Evolutionary conservation across 2,888 invertebrate genomes (phyloP), one percentile per base, ranked within the genome.

Genomic region (Drosophila pegasa): DNA sequence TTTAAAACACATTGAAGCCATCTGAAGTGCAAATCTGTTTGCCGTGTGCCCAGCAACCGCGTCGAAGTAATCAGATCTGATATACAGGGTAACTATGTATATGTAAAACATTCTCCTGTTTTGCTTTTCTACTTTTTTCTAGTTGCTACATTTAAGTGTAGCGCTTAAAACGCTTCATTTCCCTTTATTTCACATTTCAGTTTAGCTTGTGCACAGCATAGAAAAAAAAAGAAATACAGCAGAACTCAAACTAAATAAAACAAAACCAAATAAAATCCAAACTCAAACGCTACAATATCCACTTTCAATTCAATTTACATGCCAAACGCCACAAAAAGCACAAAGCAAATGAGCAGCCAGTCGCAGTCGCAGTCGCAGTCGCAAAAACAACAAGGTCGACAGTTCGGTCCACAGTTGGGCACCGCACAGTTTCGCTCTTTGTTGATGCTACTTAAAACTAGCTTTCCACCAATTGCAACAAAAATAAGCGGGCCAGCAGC

Each of bases 231-330:
- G 31, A 27, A 41, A 31, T 12, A 8, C 10, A 38, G 16, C 29
- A 22, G 12, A 37, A 57, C 18, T 47, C 52, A 59, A 60, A 45
- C 33, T 27, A n/a, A 65, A 51, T 31, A 45, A 47, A 59, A 57
- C 18, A 54, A 62, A 71, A 60, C 22, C 41, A 35, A 60, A 65
- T 35, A 51, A 62, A 59, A 35, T 50, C 20, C 40, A 66, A 78
- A 50, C 45, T 57, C 75, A 75, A 82, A 76, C 76, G 73, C 59
- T 61, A 63, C 63, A 86, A 66, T 76, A 86, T 80, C 80, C 73
- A 81, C 77, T 83, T 83, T 71, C 84, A 83, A 83, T 88, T 86
- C 87, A 88, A 83, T 83, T 83, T 83, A 80, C 87, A 83, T 83
- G 63, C 70, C 88, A 71, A 86, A 64, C 76, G 68, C 67, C 71